These are phyloP conservation scores for Pseudopipra pipra DNA, from an alignment of 2,113 vertebrate species.

Conservation along the genomic window DNA sequence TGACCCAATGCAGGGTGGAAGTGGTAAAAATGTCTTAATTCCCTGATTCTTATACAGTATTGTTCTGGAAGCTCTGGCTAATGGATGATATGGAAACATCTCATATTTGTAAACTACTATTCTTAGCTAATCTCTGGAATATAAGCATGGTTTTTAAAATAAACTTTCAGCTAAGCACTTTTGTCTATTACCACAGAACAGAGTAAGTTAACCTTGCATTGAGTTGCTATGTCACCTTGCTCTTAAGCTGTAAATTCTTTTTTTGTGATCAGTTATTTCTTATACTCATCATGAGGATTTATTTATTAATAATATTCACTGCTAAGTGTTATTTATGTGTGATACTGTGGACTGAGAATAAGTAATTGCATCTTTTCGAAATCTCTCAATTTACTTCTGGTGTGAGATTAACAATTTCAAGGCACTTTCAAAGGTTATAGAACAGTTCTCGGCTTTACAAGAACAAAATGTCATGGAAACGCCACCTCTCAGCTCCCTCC, in stretches of 20 bases:
- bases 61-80: not conserved
- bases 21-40: not conserved
- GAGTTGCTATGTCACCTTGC: not conserved
- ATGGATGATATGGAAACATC: not conserved
- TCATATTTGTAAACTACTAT: not conserved
- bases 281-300: not conserved
- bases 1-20: not conserved
- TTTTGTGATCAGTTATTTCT: not conserved
- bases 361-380: not conserved
- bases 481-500: not conserved
- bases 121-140: not conserved
- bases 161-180: not conserved
- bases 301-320: not conserved
- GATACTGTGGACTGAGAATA: not conserved
- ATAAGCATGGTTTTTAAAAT: not conserved
- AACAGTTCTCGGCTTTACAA: constrained; percentile 16
- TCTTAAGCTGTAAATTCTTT: constrained; percentile 19
- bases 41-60: not conserved
- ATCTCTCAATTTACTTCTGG: not conserved
- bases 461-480: constrained; percentile 55
- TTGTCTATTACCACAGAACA: not conserved
- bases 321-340: not conserved
- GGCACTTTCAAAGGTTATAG: constrained; percentile 13
- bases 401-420: constrained; percentile 20
- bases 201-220: not conserved